Evolutionary conservation across 2,888 invertebrate species (phyloP), one percentile per base, ranked within the genome.

Genomic region (Mesodorylaimus sp.): DNA sequence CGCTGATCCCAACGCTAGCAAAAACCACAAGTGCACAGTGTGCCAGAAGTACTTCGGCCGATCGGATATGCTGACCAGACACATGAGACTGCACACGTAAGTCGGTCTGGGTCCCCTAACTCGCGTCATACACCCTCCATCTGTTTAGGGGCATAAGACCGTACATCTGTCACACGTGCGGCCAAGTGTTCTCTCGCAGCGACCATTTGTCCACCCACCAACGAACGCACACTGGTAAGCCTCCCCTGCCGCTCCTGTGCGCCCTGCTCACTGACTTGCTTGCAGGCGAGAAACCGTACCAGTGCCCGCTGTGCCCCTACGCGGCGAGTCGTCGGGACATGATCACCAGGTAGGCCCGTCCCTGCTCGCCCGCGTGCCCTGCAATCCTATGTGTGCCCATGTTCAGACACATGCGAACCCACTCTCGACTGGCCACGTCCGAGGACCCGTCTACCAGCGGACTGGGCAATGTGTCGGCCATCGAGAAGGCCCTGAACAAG

Each of bases 301-400:
- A 83, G 66, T 97, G 97, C 72, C 89, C 93, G 1, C 81, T 83
- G 66, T 97, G 97, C 71, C 84, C 87, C 16, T 97, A 97, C 72
- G 89, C 95, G 1, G 97, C 97, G 13, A 62, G 61, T 45, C 79
- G 97, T 1, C 77, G 95, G 36, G 97, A 97, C 72, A 97, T 97
- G 97, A 97, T 97, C 68, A 95, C 95, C 2, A 77, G 97, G 51
- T 95, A 97, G n/a, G n/a, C n/a, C n/a, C n/a, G n/a, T n/a, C n/a
- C n/a, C n/a, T n/a, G n/a, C n/a, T n/a, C n/a, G n/a, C n/a, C n/a
- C n/a, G n/a, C n/a, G n/a, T n/a, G n/a, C n/a, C n/a, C n/a, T n/a
- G n/a, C n/a, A n/a, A n/a, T n/a, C n/a, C n/a, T n/a, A n/a, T n/a
- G n/a, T n/a, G n/a, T n/a, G n/a, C n/a, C n/a, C n/a, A n/a, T n/a